These are phyloP conservation scores for Matsumyia berberina DNA, from an alignment of 2,888 invertebrate genomes.

Conservation along the genomic window DNA sequence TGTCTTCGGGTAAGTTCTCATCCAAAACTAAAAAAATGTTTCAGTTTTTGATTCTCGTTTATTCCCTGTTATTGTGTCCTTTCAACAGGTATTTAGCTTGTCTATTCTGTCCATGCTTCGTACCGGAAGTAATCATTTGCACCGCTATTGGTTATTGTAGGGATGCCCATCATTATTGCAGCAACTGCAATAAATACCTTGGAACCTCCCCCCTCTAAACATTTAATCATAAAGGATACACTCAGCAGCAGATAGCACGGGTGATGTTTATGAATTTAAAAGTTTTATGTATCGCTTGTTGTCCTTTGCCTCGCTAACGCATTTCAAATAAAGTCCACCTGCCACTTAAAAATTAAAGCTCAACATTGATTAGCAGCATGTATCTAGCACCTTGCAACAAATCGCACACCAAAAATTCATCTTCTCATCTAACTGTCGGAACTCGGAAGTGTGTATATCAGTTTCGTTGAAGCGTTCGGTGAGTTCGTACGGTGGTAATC, in stretches of 20 bases:
- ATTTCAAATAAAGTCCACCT: conserved; percentile 13
- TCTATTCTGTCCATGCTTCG: neutral
- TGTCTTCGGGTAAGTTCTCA: conserved; percentile 49
- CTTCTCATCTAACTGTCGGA: neutral
- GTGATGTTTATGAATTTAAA: neutral
- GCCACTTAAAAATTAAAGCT: conserved; percentile 8
- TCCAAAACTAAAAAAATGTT: neutral
- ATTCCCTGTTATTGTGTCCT: neutral
- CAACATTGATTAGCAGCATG: conserved; percentile 4
- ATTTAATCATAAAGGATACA: neutral
- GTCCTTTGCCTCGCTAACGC: neutral
- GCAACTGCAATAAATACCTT: neutral
- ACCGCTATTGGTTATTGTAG: too few species aligned
- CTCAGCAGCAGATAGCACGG: too few species aligned
- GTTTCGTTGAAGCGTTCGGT: conserved; percentile 9
- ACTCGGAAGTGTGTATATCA: conserved; percentile 14
- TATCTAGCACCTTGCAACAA: conserved; percentile 1
- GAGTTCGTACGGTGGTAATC: neutral
- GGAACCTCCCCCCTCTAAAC: neutral
- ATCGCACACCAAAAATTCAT: neutral
- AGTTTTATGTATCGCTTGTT: too few species aligned
- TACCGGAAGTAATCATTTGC: too few species aligned
- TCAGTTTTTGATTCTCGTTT: too few species aligned
- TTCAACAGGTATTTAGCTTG: conserved; percentile 38
- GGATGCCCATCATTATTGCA: neutral